Conservation (phyloP, 2,113 vertebrate genomes). For the Choloepus hoffmanni region DNA sequence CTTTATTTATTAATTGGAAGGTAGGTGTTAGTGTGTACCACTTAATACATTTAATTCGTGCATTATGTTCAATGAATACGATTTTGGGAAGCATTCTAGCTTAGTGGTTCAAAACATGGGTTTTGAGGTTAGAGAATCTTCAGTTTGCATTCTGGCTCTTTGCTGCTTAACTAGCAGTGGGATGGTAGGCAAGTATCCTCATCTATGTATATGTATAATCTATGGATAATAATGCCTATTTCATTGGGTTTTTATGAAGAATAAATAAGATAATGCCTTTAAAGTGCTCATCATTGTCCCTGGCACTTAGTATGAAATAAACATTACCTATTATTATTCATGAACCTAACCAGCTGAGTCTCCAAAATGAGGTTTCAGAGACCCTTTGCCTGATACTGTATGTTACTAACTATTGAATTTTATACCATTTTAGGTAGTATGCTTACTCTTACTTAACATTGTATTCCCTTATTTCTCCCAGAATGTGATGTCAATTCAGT, state of each 20-base stretch:
- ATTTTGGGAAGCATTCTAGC: neutral
- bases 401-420: neutral
- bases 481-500: neutral
- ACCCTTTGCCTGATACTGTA: neutral
- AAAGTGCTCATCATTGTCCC: neutral
- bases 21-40: slow-evolving; percentile 7
- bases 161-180: neutral
- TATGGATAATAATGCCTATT: neutral
- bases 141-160: neutral
- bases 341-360: neutral
- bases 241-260: neutral
- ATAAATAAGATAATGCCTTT: neutral
- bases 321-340: neutral
- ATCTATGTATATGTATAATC: neutral
- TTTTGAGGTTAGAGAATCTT: slow-evolving; percentile 15
- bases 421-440: neutral
- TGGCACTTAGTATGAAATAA: neutral
- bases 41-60: slow-evolving; percentile 18
- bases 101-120: neutral
- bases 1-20: slow-evolving; percentile 69
- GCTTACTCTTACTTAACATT: neutral
- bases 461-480: neutral
- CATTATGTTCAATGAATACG: neutral
- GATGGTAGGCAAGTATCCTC: neutral
- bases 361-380: neutral